A percentile compares a stretch with the other conserved stretches of the same genome.
phyloP scores from a whole-genome alignment of 2,888 invertebrate genomes.

The Pyrochroa serraticornis region DNA sequence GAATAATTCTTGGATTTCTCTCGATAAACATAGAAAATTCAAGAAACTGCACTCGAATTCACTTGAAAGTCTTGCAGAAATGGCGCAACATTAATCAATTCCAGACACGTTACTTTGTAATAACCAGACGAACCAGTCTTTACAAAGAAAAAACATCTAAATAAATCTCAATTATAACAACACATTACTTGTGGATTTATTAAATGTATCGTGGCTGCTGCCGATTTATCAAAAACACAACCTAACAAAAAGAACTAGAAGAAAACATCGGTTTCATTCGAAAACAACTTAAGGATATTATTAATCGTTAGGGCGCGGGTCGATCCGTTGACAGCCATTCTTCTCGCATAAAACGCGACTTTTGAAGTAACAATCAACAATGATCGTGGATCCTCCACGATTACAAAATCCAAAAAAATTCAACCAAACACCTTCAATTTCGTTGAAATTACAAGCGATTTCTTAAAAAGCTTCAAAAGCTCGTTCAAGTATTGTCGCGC shows the following conservation, averaged over 20 bases:
- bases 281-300: slow-evolving; percentile 28
- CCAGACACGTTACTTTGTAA: too few relatives aligned
- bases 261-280: slow-evolving; percentile 18
- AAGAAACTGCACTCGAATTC: too few relatives aligned
- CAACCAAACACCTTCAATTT: not conserved
- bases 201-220: slow-evolving; percentile 21
- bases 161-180: slow-evolving; percentile 30
- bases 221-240: slow-evolving; percentile 22
- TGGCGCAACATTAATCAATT: slow-evolving; percentile 3
- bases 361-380: slow-evolving; percentile 24
- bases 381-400: slow-evolving; percentile 35
- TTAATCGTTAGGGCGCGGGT: slow-evolving; percentile 20
- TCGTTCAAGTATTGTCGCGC: too few relatives aligned
- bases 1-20: too few relatives aligned
- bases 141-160: not conserved
- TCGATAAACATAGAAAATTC: too few relatives aligned
- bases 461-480: too few relatives aligned
- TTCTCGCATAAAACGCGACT: slow-evolving; percentile 4
- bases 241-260: slow-evolving; percentile 8
- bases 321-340: slow-evolving; percentile 30
- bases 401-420: slow-evolving; percentile 27
- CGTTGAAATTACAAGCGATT: too few relatives aligned
- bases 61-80: not conserved
- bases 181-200: slow-evolving; percentile 21
- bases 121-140: too few relatives aligned